Conservation (phyloP, 2,888 invertebrate species). For the Tetranychus piercei region DNA sequence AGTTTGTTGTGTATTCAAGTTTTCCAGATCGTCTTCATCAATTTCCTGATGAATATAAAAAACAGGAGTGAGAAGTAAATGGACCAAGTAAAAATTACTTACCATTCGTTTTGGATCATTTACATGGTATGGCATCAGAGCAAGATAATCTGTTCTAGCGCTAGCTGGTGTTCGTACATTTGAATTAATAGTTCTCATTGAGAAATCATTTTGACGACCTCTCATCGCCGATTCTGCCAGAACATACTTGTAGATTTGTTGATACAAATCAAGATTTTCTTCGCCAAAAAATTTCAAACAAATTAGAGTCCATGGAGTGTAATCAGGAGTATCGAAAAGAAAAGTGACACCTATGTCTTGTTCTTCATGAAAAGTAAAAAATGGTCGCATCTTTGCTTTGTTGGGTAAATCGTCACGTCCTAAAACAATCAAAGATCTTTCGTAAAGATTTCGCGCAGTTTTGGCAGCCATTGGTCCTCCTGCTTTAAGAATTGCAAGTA, state of each 20-base stretch:
- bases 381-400: background rate
- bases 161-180: background rate
- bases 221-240: background rate
- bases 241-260: background rate
- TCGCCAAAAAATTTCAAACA: background rate
- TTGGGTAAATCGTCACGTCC: background rate
- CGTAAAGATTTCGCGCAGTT: background rate
- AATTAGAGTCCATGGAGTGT: constrained; percentile 3
- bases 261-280: background rate
- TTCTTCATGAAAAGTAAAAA: constrained; percentile 5
- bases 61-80: no score
- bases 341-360: background rate
- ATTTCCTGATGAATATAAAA: no score
- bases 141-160: background rate
- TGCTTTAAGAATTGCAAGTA: background rate
- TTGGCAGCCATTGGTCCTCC: background rate
- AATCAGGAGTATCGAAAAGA: background rate
- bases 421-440: background rate
- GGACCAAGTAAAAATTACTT: no score
- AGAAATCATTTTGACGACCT: background rate
- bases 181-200: no score
- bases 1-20: background rate
- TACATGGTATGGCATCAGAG: background rate
- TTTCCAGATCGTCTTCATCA: no score
- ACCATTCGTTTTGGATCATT: background rate